Evolutionary conservation across 92 coral and sea anemone species (phyloP).

Genomic region (Porites evermanni): DNA sequence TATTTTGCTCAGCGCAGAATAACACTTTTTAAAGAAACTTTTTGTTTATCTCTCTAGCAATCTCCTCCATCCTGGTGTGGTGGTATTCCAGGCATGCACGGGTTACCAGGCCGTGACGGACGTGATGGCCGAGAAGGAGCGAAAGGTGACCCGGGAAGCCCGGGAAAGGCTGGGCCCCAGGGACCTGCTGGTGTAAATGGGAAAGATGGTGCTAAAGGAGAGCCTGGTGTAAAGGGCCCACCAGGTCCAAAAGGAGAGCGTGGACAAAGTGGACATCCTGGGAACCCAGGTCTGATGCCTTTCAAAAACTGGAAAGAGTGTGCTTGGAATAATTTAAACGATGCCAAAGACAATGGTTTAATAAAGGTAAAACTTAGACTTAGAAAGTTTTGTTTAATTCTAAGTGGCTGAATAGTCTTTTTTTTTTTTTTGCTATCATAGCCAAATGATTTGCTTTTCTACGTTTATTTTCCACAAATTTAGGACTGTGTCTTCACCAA

Average conservation of each 20-base stretch:
- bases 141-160: background rate
- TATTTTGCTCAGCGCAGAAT: too few species aligned
- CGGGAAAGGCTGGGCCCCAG: constrained; percentile 11
- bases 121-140: constrained; percentile 33
- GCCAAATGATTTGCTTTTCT: too few species aligned
- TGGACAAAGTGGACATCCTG: background rate
- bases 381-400: too few species aligned
- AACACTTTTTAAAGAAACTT: background rate
- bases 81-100: constrained; percentile 28
- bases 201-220: constrained; percentile 1
- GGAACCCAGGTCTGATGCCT: constrained; percentile 8
- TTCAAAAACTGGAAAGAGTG: constrained; percentile 29
- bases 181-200: constrained; percentile 16
- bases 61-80: background rate
- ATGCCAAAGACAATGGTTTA: background rate
- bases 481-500: constrained; percentile 27
- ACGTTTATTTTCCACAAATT: background rate
- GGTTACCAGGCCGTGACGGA: constrained; percentile 32
- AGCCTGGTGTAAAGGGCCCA: constrained; percentile 8
- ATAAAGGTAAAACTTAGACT: constrained; percentile 4
- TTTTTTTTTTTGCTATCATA: too few species aligned
- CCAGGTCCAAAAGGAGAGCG: background rate
- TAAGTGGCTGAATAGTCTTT: too few species aligned
- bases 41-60: background rate
- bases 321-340: background rate